A percentile compares a stretch with the other conserved stretches of the same genome.
phyloP scores from a whole-genome alignment of 2,113 vertebrate genomes.

The Camelus dromedarius region DNA sequence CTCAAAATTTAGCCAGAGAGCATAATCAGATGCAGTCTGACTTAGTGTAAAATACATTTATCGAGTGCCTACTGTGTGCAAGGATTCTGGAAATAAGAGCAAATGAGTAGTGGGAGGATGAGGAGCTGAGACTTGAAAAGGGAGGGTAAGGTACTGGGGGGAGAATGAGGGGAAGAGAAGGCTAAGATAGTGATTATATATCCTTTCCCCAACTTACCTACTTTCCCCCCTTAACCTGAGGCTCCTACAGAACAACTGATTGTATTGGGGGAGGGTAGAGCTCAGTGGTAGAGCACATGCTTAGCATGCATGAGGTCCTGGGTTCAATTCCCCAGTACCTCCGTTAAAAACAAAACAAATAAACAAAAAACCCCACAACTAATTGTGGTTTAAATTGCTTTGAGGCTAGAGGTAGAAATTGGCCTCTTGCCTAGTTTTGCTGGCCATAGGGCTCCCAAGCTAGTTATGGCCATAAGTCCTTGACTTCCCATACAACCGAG shows the following conservation, averaged over 20 bases:
- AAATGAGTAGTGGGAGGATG: background rate
- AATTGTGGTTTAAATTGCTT: conserved; percentile 17
- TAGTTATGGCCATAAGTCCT: background rate
- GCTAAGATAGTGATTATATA: background rate
- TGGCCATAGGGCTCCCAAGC: background rate
- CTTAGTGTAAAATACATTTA: conserved; percentile 28
- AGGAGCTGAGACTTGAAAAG: background rate
- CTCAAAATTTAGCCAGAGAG: conserved; percentile 1
- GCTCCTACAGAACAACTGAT: background rate
- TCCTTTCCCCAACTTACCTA: background rate
- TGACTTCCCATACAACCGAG: background rate
- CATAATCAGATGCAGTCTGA: conserved; percentile 10
- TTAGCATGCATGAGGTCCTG: no score
- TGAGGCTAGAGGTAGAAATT: conserved; percentile 45
- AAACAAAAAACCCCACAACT: background rate
- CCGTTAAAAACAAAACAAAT: no score
- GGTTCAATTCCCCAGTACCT: no score
- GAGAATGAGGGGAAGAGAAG: background rate
- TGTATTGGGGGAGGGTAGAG: no score
- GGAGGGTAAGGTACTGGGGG: background rate
- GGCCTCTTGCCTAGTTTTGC: conserved; percentile 25
- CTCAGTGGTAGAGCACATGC: no score
- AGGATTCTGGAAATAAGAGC: conserved; percentile 22
- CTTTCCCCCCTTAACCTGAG: background rate
- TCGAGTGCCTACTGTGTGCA: background rate